These are phyloP conservation scores for Micrasema longulum DNA, from an alignment of 1,140 invertebrate species.

Conservation along the genomic window DNA sequence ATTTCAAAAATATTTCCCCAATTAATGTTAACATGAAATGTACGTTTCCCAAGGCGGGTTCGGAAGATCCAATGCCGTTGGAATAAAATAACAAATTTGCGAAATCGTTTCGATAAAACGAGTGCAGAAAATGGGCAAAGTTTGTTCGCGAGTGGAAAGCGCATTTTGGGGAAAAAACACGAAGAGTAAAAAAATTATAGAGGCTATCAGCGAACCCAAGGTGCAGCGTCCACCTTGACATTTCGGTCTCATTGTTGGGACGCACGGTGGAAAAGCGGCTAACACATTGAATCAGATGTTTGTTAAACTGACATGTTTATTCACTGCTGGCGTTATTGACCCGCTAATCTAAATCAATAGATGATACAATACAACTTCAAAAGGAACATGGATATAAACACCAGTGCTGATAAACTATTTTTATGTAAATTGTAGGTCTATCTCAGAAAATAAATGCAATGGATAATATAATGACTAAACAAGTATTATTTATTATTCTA, in stretches of 20 bases:
- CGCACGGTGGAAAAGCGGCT: conserved; percentile 12
- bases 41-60: conserved; percentile 21
- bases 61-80: conserved; percentile 14
- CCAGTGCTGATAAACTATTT: not conserved
- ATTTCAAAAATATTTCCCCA: conserved; percentile 18
- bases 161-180: not conserved
- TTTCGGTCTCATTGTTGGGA: conserved; percentile 29
- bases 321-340: conserved; percentile 34
- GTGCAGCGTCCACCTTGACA: conserved; percentile 28
- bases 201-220: conserved; percentile 25
- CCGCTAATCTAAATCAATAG: conserved; percentile 31
- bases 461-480: too few species aligned
- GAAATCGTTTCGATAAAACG: not conserved
- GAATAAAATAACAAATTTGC: too few species aligned
- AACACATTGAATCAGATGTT: conserved; percentile 23
- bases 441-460: too few species aligned
- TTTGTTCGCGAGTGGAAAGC: conserved; percentile 4
- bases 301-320: conserved; percentile 29
- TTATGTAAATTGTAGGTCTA: not conserved
- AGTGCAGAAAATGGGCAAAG: not conserved
- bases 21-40: conserved; percentile 12
- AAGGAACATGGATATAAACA: not conserved
- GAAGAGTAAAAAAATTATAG: not conserved
- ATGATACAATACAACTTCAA: conserved; percentile 11
- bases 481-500: too few species aligned